Evolutionary conservation across 1,140 invertebrate genomes (phyloP).

Genomic region (Leucophenga varia): DNA sequence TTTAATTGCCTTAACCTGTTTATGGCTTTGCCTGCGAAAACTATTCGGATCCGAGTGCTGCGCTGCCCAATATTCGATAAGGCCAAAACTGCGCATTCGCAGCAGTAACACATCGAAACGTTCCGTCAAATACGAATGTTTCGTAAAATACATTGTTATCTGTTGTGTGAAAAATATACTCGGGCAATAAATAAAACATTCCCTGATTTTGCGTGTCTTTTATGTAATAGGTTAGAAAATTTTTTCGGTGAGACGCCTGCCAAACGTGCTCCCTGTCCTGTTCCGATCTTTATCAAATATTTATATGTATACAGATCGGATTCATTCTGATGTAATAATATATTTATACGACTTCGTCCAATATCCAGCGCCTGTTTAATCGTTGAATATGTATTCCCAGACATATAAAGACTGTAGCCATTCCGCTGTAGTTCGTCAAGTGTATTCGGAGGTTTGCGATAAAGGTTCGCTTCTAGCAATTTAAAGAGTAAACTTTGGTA

Average conservation of each 20-base stretch:
- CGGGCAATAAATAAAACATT: slow-evolving; percentile 8
- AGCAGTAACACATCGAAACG: slow-evolving; percentile 14
- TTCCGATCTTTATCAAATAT: slow-evolving; percentile 1
- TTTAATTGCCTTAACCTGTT: too few species aligned
- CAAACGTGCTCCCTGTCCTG: not conserved
- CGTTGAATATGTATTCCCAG: not conserved
- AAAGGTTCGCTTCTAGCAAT: slow-evolving; percentile 4
- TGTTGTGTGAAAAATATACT: slow-evolving; percentile 15
- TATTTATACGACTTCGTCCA: not conserved
- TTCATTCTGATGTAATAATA: slow-evolving; percentile 4
- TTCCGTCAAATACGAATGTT: slow-evolving; percentile 11
- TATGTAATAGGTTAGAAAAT: slow-evolving; percentile 9
- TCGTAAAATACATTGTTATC: slow-evolving; percentile 16
- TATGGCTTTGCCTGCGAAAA: too few species aligned
- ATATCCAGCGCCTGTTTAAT: not conserved
- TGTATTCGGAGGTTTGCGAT: slow-evolving; percentile 8
- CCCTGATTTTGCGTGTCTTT: slow-evolving; percentile 1
- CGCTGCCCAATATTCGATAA: slow-evolving; percentile 13
- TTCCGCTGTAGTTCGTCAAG: slow-evolving; percentile 4
- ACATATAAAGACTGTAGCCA: slow-evolving; percentile 5
- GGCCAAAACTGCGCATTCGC: slow-evolving; percentile 11
- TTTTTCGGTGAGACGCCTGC: slow-evolving; percentile 5
- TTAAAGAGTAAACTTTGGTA: slow-evolving; percentile 12
- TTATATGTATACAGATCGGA: slow-evolving; percentile 4
- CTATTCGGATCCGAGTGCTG: too few species aligned